Conservation (phyloP, 1,140 invertebrate species). For the Cataglyphis hispanica region DNA sequence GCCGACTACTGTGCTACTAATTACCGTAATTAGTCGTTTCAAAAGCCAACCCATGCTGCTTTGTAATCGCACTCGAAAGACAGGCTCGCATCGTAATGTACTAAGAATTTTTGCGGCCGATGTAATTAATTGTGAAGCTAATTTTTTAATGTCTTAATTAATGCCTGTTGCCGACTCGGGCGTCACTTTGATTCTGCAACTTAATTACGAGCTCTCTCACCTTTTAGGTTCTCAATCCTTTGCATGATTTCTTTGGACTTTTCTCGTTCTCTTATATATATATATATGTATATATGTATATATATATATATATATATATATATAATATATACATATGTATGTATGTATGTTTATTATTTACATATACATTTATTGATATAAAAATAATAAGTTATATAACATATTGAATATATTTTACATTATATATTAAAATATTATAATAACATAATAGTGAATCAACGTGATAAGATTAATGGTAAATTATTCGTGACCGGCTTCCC, state of each 20-base stretch:
- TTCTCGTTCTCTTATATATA: not conserved
- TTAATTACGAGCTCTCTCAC: slow-evolving; percentile 35
- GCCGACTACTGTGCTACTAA: slow-evolving; percentile 45
- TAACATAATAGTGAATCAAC: slow-evolving; percentile 16
- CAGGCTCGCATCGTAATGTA: slow-evolving; percentile 17
- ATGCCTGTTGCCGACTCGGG: slow-evolving; percentile 2
- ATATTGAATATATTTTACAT: no score
- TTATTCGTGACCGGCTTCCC: slow-evolving; percentile 39
- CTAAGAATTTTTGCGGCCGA: slow-evolving; percentile 38
- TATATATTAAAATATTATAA: not conserved
- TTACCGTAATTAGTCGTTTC: slow-evolving; percentile 50
- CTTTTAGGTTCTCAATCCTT: not conserved
- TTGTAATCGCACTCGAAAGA: slow-evolving; percentile 15
- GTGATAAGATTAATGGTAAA: slow-evolving; percentile 22
- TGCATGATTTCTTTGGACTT: not conserved
- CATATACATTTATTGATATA: not conserved
- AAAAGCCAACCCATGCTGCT: slow-evolving; percentile 42
- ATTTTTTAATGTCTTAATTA: slow-evolving; percentile 60
- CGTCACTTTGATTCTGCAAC: slow-evolving; percentile 16
- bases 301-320: not conserved
- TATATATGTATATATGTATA: not conserved
- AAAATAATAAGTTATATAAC: no score
- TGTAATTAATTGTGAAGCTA: slow-evolving; percentile 52
- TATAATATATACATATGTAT: no score
- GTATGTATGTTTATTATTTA: no score